Evolutionary conservation across 2,888 invertebrate genomes (phyloP).

Genomic region (Apamea anceps): DNA sequence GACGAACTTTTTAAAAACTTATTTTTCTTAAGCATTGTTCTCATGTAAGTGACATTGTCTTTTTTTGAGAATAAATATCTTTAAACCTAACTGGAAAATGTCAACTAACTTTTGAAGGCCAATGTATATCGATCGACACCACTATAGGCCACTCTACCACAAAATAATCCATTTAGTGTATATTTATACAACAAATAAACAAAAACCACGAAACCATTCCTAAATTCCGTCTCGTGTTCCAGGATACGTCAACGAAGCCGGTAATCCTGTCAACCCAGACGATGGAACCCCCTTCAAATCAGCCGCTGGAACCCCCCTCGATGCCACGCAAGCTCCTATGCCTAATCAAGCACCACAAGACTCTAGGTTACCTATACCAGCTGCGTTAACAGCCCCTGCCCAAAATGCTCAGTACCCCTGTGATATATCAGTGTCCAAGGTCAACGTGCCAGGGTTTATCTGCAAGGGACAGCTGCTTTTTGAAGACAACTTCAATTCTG

Average conservation of each 20-base stretch:
- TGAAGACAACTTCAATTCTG: constrained; percentile 90
- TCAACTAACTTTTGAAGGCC: no score
- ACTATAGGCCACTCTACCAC: neutral
- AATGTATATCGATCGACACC: neutral
- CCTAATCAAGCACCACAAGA: neutral
- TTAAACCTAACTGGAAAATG: no score
- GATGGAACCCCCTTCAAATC: constrained; percentile 11
- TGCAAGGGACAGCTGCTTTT: constrained; percentile 92
- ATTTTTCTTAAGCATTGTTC: no score
- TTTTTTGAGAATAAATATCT: no score
- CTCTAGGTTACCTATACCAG: neutral
- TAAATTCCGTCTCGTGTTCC: neutral
- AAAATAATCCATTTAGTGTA: neutral
- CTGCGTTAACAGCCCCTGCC: constrained; percentile 11
- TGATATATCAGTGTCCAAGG: constrained; percentile 78
- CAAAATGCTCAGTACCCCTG: constrained; percentile 72
- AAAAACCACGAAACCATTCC: neutral
- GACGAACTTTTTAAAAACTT: no score
- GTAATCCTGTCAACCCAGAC: constrained; percentile 71
- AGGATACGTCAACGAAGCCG: constrained; percentile 83
- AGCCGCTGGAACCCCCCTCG: constrained; percentile 1
- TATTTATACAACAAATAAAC: neutral
- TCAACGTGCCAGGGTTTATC: constrained; percentile 80
- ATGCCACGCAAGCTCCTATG: neutral
- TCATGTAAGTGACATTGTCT: no score